Percentiles rank a stretch among this genome's conserved stretches.
Evolutionary conservation across 2,113 vertebrate genomes (phyloP).

Genomic region (Panurus biarmicus): DNA sequence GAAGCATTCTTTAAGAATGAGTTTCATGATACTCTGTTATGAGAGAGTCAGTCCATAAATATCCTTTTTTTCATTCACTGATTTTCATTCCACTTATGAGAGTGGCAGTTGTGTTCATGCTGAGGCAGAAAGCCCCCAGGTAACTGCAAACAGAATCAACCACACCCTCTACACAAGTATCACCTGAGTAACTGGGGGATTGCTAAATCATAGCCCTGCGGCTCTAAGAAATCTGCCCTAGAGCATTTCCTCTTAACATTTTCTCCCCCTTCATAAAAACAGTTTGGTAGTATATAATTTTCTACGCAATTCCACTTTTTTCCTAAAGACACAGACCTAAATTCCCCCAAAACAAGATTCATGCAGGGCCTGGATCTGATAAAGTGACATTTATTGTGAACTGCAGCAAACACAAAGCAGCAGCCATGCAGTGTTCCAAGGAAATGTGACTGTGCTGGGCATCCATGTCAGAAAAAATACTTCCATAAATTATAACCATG

Average conservation of each 20-base stretch:
- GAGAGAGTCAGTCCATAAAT: conserved; percentile 1
- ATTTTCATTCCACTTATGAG: background rate
- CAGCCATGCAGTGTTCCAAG: rapidly evolving
- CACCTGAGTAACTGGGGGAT: conserved; percentile 31
- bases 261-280: background rate
- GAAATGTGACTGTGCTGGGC: background rate
- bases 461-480: background rate
- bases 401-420: background rate
- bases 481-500: background rate
- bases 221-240: background rate
- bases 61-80: background rate
- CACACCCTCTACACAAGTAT: conserved; percentile 32
- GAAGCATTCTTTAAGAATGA: conserved; percentile 24
- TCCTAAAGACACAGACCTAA: background rate
- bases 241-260: background rate
- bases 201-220: background rate
- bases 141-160: background rate
- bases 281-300: background rate
- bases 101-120: background rate
- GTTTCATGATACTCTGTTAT: background rate
- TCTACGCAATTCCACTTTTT: background rate
- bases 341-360: background rate
- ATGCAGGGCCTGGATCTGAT: background rate
- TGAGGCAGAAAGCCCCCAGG: background rate
- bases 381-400: background rate